These are phyloP conservation scores for Zoanthus sansibaricus DNA, from an alignment of 92 coral and sea anemone genomes.

Conservation along the genomic window DNA sequence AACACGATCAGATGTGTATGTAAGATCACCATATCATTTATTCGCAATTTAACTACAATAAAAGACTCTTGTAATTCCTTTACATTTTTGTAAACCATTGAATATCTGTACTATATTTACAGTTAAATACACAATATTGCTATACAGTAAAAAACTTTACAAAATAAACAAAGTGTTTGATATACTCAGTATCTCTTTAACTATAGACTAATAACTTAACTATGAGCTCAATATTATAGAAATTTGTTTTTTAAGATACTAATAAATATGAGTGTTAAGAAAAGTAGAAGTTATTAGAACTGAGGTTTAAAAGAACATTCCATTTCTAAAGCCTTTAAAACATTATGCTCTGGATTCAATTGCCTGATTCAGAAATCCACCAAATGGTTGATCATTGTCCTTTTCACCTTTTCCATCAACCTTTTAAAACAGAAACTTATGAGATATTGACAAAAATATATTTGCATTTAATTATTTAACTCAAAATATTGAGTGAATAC, in stretches of 20 bases:
- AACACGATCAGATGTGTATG: too few species aligned
- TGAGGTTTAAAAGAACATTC: background rate
- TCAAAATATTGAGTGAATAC: too few species aligned
- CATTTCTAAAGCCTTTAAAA: background rate
- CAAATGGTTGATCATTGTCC: constrained; percentile 2
- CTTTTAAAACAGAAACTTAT: background rate
- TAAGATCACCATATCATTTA: background rate
- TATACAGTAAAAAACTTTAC: constrained; percentile 49
- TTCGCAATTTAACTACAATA: constrained; percentile 1
- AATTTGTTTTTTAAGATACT: background rate
- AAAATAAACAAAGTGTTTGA: constrained; percentile 36
- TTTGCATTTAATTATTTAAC: too few species aligned
- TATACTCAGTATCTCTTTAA: background rate
- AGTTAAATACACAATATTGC: constrained; percentile 31
- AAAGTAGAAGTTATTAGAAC: background rate
- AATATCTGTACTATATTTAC: constrained; percentile 43
- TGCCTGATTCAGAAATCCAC: constrained; percentile 8
- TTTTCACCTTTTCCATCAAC: constrained; percentile 29
- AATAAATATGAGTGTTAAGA: constrained; percentile 22
- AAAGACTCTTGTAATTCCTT: constrained; percentile 23
- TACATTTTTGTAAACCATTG: constrained; percentile 26
- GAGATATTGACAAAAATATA: background rate
- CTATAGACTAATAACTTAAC: constrained; percentile 5
- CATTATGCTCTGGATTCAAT: constrained; percentile 34
- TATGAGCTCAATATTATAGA: constrained; percentile 16